Conservation (phyloP, 2,797 vertebrate genomes). For the Coreius guichenoti region DNA sequence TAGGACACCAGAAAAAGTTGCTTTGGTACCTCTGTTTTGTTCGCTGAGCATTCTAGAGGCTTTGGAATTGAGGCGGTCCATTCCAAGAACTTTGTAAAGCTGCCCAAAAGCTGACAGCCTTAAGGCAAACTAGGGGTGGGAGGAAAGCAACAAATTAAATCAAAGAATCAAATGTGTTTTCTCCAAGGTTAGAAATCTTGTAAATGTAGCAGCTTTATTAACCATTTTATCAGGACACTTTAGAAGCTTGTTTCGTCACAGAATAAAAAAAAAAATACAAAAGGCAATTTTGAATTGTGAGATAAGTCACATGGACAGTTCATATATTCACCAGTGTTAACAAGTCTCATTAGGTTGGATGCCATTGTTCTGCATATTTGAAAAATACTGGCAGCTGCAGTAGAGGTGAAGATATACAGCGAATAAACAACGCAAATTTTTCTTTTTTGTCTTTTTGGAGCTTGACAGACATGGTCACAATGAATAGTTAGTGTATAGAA, state of each 20-base stretch:
- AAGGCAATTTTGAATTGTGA: too few relatives aligned
- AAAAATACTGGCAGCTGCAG: background rate
- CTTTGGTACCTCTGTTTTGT: background rate
- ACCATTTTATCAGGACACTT: background rate
- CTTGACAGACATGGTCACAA: background rate
- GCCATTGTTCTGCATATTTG: too few relatives aligned
- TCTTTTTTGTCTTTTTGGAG: background rate
- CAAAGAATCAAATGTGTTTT: background rate
- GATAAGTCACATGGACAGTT: too few relatives aligned
- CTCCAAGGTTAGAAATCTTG: background rate
- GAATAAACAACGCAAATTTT: background rate
- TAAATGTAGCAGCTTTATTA: background rate
- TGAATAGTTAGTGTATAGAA: background rate
- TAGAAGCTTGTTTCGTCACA: background rate
- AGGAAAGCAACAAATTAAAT: background rate
- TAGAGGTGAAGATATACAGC: background rate
- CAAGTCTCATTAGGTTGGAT: too few relatives aligned
- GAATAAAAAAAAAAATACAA: too few relatives aligned
- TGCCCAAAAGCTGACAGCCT: constrained; percentile 93
- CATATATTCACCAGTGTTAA: too few relatives aligned
- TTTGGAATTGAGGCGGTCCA: constrained; percentile 87
- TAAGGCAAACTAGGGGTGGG: constrained; percentile 84
- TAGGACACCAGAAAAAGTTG: background rate
- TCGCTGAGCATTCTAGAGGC: constrained; percentile 82
- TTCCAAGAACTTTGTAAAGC: constrained; percentile 93